Percentiles rank a stretch among this genome's conserved stretches.
phyloP scores from a whole-genome alignment of 2,888 invertebrate genomes.

The Epistrophe eligans region DNA sequence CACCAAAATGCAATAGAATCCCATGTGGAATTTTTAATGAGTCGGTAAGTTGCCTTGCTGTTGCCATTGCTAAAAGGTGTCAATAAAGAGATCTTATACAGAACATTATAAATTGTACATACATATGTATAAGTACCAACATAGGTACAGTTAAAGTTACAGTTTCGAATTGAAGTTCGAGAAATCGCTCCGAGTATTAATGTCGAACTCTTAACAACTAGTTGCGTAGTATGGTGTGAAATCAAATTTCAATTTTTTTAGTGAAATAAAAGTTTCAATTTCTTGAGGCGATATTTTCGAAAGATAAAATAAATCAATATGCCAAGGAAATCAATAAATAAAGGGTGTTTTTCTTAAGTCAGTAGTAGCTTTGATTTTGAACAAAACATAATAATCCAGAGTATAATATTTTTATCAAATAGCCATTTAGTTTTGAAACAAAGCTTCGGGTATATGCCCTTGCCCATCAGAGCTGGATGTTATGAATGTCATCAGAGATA shows the following conservation, averaged over 20 bases:
- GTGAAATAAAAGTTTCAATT: not conserved
- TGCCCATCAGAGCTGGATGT: no score
- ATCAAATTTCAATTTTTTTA: not conserved
- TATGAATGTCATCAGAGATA: no score
- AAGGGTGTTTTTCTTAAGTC: no score
- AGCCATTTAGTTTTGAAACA: no score
- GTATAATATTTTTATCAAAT: no score
- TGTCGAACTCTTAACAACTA: constrained; percentile 55
- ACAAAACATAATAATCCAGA: no score
- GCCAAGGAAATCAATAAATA: not conserved
- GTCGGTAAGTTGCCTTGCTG: constrained; percentile 52
- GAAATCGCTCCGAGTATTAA: constrained; percentile 23
- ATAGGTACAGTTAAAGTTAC: not conserved
- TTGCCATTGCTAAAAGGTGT: constrained; percentile 49
- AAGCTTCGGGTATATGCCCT: no score
- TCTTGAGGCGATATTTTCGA: not conserved
- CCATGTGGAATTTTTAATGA: constrained; percentile 69
- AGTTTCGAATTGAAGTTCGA: constrained; percentile 12
- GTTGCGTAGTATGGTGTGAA: constrained; percentile 49
- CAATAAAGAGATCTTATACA: constrained; percentile 32
- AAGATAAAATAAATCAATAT: not conserved
- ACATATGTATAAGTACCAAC: no score
- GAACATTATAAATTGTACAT: constrained; percentile 12
- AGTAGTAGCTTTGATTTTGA: no score
- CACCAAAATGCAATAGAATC: constrained; percentile 42